Evolutionary conservation across 2,113 vertebrate species (phyloP), one percentile per base, ranked within the genome.

Genomic region (Steatornis caripensis): DNA sequence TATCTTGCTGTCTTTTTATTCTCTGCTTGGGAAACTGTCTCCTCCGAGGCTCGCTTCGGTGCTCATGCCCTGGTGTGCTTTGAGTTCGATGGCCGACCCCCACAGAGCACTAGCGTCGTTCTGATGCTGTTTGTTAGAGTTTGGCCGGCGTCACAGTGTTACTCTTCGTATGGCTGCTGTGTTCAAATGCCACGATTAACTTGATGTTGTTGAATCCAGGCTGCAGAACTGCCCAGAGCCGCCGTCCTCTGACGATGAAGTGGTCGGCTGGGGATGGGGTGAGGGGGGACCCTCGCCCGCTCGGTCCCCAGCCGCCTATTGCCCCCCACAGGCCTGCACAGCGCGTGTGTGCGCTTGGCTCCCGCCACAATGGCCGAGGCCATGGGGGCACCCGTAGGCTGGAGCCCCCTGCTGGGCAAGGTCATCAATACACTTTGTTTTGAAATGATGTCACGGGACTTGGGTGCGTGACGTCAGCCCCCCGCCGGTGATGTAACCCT

Each of bases 91-190:
- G 43, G 43, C 30, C 16, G 45, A 2, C 11, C 27, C 55, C 65
- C 10, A 1, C 19, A 4, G 43, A 27, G 19, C 45, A 0, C 0
- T 3, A 3, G 11, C 16, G 29, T 46, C 1, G 0, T 15, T 26
- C 11, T 15, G 43, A 3, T 4, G 55, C 60, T 6, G 22, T 5
- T 5, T 9, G 1, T 0, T 10, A 0, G 3, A 9, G 53, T 23
- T 9, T 3, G 30, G 37, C 22, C 0, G 6, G 0, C 6, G 0
- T 1, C 0, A 0, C 8, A 0, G 1, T 2, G 57, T 62, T 32
- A 1, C 27, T 26, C 18, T 12, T 7, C 0, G 0, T 2, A 0
- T 0, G 39, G 29, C 29, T 34, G 49, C 6, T 0, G 11, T 15
- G 2, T 22, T 15, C 6, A 10, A 34, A 3, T 0, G 5, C 24